A percentile compares a stretch with the other conserved stretches of the same genome.
Evolutionary conservation across 2,113 vertebrate genomes (phyloP).

Genomic region (Pholis gunnellus): DNA sequence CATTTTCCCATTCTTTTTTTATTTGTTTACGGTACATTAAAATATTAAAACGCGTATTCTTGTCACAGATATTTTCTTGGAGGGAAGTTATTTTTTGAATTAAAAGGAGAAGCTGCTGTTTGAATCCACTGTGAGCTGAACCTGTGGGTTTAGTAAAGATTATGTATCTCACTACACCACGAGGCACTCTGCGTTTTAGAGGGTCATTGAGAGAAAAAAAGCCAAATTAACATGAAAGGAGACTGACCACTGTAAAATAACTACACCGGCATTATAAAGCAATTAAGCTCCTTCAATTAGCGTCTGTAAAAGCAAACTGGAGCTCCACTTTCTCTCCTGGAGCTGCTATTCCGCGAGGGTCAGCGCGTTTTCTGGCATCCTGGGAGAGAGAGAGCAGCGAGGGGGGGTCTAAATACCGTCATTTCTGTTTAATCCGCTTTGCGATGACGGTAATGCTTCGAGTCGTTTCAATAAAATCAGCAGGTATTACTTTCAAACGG

Average conservation of each 20-base stretch:
- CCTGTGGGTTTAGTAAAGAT: slow-evolving; percentile 42
- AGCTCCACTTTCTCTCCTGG: slow-evolving; percentile 74
- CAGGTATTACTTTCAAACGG: slow-evolving; percentile 67
- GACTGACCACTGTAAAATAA: slow-evolving; percentile 70
- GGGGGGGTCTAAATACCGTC: slow-evolving; percentile 61
- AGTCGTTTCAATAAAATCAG: slow-evolving; percentile 78
- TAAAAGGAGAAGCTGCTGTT: slow-evolving; percentile 13
- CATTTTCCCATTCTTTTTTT: not conserved
- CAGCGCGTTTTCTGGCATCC: slow-evolving; percentile 64
- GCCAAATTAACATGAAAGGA: slow-evolving; percentile 65
- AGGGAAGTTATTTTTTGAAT: not conserved
- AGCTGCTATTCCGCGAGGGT: slow-evolving; percentile 69
- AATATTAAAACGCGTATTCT: not conserved
- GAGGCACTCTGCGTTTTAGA: slow-evolving; percentile 30
- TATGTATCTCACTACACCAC: slow-evolving; percentile 19
- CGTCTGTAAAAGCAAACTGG: slow-evolving; percentile 75
- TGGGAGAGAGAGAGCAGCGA: slow-evolving; percentile 51
- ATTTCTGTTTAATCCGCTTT: slow-evolving; percentile 75
- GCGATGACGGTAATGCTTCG: slow-evolving; percentile 67
- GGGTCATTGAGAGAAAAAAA: slow-evolving; percentile 36
- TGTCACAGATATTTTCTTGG: not conserved
- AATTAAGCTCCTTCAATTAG: slow-evolving; percentile 84
- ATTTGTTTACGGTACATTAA: not conserved
- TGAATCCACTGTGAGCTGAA: slow-evolving; percentile 30
- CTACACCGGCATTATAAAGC: slow-evolving; percentile 82